Conservation (phyloP, 2,888 invertebrate species). For the Cantharis rustica region DNA sequence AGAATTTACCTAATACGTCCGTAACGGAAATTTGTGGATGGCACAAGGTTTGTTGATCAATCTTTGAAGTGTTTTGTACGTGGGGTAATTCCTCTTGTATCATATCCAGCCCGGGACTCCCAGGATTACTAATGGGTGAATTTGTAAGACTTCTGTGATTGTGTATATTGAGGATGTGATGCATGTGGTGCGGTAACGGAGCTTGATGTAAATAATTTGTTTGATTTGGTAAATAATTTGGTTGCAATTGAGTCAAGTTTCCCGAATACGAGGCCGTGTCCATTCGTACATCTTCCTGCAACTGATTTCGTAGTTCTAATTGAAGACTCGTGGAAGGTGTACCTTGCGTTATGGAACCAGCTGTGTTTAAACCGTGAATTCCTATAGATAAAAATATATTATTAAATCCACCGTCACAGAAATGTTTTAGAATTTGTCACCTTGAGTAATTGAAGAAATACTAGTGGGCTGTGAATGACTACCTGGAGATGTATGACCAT, state of each 20-base stretch:
- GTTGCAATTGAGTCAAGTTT: conserved; percentile 19
- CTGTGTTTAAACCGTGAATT: conserved; percentile 75
- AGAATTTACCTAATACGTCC: conserved; percentile 74
- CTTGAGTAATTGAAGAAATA: conserved; percentile 64
- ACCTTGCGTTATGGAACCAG: conserved; percentile 75
- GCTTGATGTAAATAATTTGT: conserved; percentile 41
- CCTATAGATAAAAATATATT: conserved; percentile 57
- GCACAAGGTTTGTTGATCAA: conserved; percentile 46
- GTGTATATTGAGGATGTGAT: conserved; percentile 55
- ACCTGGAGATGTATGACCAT: conserved; percentile 36
- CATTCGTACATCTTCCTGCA: conserved; percentile 57
- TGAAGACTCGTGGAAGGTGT: conserved; percentile 62
- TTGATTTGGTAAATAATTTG: conserved; percentile 35
- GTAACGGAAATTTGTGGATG: conserved; percentile 92
- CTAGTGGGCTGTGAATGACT: conserved; percentile 43
- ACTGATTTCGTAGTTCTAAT: conserved; percentile 46
- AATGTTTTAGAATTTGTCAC: conserved; percentile 42
- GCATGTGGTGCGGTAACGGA: conserved; percentile 43
- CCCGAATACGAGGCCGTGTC: conserved; percentile 46
- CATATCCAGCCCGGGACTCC: conserved; percentile 75
- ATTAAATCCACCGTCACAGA: neutral
- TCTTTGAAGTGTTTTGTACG: conserved; percentile 52
- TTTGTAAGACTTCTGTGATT: conserved; percentile 64
- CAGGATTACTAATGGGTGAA: conserved; percentile 67
- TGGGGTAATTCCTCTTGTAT: conserved; percentile 75